phyloP scores from a whole-genome alignment of 2,888 invertebrate species.

The Emmelina monodactyla region DNA sequence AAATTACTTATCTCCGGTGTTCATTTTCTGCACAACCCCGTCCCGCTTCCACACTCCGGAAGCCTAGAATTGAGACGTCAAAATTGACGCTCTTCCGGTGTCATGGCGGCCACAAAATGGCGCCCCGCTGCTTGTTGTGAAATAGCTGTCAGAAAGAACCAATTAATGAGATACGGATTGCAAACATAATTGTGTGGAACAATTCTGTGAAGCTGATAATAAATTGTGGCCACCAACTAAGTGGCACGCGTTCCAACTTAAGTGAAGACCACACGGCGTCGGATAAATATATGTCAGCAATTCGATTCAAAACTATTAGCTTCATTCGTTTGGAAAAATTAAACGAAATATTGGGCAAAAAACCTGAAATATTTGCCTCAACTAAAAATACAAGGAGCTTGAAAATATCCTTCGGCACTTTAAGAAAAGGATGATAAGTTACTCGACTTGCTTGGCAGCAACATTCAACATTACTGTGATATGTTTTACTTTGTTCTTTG shows the following conservation, averaged over 20 bases:
- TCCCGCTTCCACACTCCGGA: slow-evolving; percentile 24
- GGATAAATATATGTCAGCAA: no score
- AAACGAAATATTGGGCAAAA: no score
- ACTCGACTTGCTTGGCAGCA: no score
- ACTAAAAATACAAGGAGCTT: slow-evolving; percentile 31
- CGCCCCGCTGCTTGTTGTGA: slow-evolving; percentile 58
- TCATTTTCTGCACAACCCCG: slow-evolving; percentile 12
- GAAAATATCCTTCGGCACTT: neutral
- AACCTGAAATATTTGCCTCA: slow-evolving; percentile 1
- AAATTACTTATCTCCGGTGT: no score
- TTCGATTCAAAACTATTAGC: no score
- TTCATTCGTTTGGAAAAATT: no score
- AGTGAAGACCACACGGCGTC: no score
- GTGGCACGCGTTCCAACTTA: neutral
- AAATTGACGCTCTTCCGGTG: slow-evolving; percentile 41
- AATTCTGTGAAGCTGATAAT: neutral
- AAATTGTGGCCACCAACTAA: neutral
- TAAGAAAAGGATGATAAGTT: no score
- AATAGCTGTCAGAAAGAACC: slow-evolving; percentile 42
- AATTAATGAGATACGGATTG: slow-evolving; percentile 42
- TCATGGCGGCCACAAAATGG: slow-evolving; percentile 32
- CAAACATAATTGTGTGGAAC: slow-evolving; percentile 16
- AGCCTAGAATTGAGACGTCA: slow-evolving; percentile 49
- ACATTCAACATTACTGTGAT: no score
- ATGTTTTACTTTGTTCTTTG: no score